Percentiles rank a stretch among this genome's conserved stretches.
Conservation (phyloP, 2,113 vertebrate species). For the Ranitomeya imitator region DNA sequence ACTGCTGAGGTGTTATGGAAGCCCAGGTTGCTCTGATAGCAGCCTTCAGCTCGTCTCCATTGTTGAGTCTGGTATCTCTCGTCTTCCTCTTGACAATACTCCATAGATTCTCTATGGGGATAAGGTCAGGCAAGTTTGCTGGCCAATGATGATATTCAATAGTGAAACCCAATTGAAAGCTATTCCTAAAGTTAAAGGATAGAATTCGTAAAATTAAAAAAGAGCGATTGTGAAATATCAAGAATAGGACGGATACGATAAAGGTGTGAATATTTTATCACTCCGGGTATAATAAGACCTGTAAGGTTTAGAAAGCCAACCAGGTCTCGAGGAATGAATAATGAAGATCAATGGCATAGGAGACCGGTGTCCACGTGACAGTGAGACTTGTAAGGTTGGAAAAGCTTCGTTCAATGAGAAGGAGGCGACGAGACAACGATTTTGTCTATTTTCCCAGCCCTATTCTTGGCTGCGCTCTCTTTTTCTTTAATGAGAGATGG, state of each 20-base stretch:
- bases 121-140: too few relatives aligned
- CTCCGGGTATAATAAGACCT: background rate
- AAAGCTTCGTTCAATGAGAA: background rate
- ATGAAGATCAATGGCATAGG: background rate
- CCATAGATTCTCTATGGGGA: too few relatives aligned
- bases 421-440: background rate
- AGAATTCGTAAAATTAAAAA: background rate
- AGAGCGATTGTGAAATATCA: background rate
- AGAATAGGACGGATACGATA: background rate
- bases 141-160: too few relatives aligned
- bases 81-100: too few relatives aligned
- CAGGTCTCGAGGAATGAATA: background rate
- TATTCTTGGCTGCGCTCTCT: conserved; percentile 20
- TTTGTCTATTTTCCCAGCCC: conserved; percentile 2
- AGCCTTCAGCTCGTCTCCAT: too few relatives aligned
- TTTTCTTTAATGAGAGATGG: conserved; percentile 19
- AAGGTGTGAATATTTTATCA: background rate
- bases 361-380: background rate
- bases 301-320: background rate
- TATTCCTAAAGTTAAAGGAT: background rate
- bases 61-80: too few relatives aligned
- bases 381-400: background rate
- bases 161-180: background rate
- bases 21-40: too few relatives aligned
- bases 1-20: too few relatives aligned